A percentile compares a stretch with the other conserved stretches of the same genome.
These are phyloP conservation scores for Bicyclus anynana DNA, from an alignment of 1,140 invertebrate genomes.

Conservation along the genomic window DNA sequence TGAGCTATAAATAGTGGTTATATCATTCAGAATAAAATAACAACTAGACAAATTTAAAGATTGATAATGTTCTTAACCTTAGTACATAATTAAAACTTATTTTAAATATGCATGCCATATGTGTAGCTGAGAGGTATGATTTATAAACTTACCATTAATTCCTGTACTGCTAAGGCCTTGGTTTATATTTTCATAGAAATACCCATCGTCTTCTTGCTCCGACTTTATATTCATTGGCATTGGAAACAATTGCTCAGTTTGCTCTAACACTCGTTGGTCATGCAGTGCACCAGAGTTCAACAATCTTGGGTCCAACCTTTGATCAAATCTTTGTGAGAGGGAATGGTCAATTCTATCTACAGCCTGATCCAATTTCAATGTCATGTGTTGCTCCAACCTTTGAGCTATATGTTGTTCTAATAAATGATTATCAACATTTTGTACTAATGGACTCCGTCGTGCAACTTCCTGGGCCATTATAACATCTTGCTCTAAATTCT, in stretches of 20 bases:
- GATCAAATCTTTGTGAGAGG: conserved; percentile 40
- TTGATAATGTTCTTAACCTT: too few relatives aligned
- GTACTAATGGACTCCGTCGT: conserved; percentile 32
- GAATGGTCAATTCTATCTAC: conserved; percentile 42
- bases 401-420: conserved; percentile 46
- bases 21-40: too few relatives aligned
- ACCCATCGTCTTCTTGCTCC: conserved; percentile 63
- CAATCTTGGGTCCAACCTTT: conserved; percentile 38
- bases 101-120: too few relatives aligned
- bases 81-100: too few relatives aligned
- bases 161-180: conserved; percentile 33
- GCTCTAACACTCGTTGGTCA: conserved; percentile 38
- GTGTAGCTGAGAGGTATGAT: neutral
- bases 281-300: conserved; percentile 27
- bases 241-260: conserved; percentile 43
- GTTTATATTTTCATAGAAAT: conserved; percentile 58
- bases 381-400: conserved; percentile 39
- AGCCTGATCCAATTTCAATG: conserved; percentile 36
- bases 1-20: too few relatives aligned
- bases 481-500: conserved; percentile 41
- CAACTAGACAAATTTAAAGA: too few relatives aligned
- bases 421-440: conserved; percentile 37
- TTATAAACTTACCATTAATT: conserved; percentile 50
- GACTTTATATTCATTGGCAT: conserved; percentile 65
- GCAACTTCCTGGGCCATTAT: conserved; percentile 37